Base-by-base conservation (phyloP, 2,888 invertebrate genomes). In the Allolobophora icterica region DNA sequence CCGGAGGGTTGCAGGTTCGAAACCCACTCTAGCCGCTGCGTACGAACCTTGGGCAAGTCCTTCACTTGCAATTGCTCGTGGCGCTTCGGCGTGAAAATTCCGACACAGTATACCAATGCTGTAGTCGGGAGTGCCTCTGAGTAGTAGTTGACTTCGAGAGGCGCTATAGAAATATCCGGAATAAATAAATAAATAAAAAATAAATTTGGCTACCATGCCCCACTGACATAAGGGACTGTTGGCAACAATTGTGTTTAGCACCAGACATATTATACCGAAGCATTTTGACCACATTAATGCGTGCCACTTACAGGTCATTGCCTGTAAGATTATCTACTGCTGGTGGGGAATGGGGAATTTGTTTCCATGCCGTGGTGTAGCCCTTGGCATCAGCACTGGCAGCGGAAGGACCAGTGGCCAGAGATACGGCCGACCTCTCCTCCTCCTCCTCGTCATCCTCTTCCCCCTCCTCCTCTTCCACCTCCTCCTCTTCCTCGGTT, bases 261-360 rank as follows among this genome's bases (percentile, higher is more conserved):
- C n/a, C 30, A 71, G 30, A 71, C 71, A 71, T 24, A 58, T 30
- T 58, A 30, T 58, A 30, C 30, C 24, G 24, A 8, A 71, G 30
- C 71, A 71, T 71, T 71, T 11, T n/a, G 71, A n/a, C 71, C 71
- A 71, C 71, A 71, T 71, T 71, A 71, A n/a, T 71, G 71, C n/a
- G 30, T 71, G 30, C 71, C 71, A 4, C 52, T n/a, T 30, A n/a
- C 6, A n/a, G 71, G 71, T 2, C 71, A 71, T n/a, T 71, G 30
- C 71, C n/a, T 13, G n/a, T n/a, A 71, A 13, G 71, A 71, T n/a
- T n/a, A n/a, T 71, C 71, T 71, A n/a, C 11, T 71, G 71, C n/a
- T 71, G 71, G 71, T 71, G 71, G n/a, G n/a, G n/a, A n/a, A 71
- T 8, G 71, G n/a, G n/a, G 71, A 71, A 71, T 71, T 71, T n/a